Conservation (phyloP, 2,888 invertebrate species). For the Cancer borealis region DNA sequence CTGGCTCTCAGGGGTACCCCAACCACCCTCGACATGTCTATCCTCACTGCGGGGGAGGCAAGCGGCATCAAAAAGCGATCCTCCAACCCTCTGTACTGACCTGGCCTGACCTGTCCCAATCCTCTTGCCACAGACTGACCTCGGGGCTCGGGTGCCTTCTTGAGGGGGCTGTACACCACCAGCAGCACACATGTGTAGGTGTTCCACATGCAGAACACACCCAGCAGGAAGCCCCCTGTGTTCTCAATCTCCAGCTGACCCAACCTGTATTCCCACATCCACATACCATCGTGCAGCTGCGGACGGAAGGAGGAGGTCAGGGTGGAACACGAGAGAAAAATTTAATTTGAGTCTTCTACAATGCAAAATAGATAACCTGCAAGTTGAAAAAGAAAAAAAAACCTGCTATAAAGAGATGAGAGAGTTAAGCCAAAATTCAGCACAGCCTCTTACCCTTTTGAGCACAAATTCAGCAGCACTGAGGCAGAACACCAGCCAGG, state of each 20-base stretch:
- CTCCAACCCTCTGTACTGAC: background rate
- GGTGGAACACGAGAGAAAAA: background rate
- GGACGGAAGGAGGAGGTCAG: background rate
- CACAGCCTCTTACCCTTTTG: conserved; percentile 46
- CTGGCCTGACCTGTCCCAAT: background rate
- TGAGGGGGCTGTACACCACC: conserved; percentile 49
- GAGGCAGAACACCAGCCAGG: conserved; percentile 41
- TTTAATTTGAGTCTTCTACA: too few relatives aligned
- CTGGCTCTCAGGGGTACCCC: conserved; percentile 52
- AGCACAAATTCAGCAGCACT: conserved; percentile 62
- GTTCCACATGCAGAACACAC: conserved; percentile 61
- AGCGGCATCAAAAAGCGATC: background rate
- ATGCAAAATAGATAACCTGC: too few relatives aligned
- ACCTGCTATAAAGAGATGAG: background rate
- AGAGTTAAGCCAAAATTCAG: too few relatives aligned
- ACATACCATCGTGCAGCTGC: conserved; percentile 59
- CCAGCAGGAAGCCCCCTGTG: conserved; percentile 54
- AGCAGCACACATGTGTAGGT: conserved; percentile 47
- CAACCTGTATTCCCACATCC: conserved; percentile 50
- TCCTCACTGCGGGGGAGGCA: conserved; percentile 38
- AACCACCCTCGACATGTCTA: conserved; percentile 50
- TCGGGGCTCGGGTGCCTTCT: conserved; percentile 13
- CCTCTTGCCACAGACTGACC: conserved; percentile 46
- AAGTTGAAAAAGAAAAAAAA: background rate
- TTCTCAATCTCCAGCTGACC: conserved; percentile 53